Evolutionary conservation across 2,797 vertebrate genomes (phyloP), one percentile per base, ranked within the genome.

Genomic region (Jordanella pulchra): DNA sequence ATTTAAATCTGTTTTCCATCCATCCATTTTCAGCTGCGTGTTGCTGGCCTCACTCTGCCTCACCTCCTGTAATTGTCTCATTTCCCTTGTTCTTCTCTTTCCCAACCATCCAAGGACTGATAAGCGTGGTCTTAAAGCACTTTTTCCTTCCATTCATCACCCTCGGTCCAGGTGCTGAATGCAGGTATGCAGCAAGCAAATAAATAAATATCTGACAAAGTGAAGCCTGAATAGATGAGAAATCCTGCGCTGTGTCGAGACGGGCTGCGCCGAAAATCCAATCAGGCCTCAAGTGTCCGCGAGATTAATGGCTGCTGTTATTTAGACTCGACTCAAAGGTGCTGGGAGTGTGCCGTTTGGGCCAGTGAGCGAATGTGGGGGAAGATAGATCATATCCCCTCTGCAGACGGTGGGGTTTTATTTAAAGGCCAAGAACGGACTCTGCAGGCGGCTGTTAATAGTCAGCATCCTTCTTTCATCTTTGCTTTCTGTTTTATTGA

Each of bases 231-330:
- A 54, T 30, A 72, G 74, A 84, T 77, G 79, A 78, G 35, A 72
- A 74, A 73, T 73, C 56, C 56, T 28, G 65, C 45, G 0, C 14
- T 0, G 45, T 63, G 78, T 82, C 78, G 63, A 64, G 68, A 70
- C 71, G 28, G 55, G 56, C 69, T 80, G 80, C 53, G 77, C n/a
- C 7, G 73, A 80, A 83, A 84, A 91, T 81, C 80, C 79, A 83
- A 85, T 89, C 83, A 82, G 74, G 82, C 65, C 78, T 72, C 58
- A 79, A 79, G 77, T 79, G 85, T 81, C 69, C 39, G 0, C 10
- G 45, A 86, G 90, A 87, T 88, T 76, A 89, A 90, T 84, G 69
- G 80, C 83, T 32, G 50, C 81, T 61, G 77, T 89, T 86, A 85
- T 80, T 86, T 81, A 86, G 45, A 50, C 54, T 84, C 23, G 60